Evolutionary conservation across 2,888 invertebrate genomes (phyloP).

Genomic region (Megastigmus dorsalis): DNA sequence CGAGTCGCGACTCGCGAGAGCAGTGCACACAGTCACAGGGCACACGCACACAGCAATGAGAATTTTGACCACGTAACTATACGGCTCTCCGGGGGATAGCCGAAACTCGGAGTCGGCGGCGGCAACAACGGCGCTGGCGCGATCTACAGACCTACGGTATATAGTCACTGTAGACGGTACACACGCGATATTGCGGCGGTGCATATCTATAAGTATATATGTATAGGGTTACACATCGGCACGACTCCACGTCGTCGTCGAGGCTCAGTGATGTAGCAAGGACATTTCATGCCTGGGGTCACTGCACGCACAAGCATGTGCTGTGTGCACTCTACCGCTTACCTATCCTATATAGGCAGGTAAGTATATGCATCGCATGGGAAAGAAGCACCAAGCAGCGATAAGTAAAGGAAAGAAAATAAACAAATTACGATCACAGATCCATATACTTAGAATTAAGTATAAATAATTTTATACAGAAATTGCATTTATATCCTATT

Average conservation of each 20-base stretch:
- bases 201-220: neutral
- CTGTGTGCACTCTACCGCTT: too few species aligned
- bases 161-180: neutral
- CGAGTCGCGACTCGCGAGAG: neutral
- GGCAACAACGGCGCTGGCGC: neutral
- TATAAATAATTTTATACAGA: too few species aligned
- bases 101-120: neutral
- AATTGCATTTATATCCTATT: too few species aligned
- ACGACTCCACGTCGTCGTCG: neutral
- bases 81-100: neutral
- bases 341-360: too few species aligned
- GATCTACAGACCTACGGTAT: neutral
- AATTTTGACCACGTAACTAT: slow-evolving; percentile 42
- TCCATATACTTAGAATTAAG: too few species aligned
- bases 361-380: too few species aligned
- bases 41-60: neutral
- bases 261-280: slow-evolving; percentile 1
- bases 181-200: neutral
- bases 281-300: neutral
- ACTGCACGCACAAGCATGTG: too few species aligned
- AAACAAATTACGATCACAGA: too few species aligned
- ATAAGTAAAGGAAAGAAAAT: too few species aligned
- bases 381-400: too few species aligned
- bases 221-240: slow-evolving; percentile 1
- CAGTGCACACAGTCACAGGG: neutral